A percentile compares a stretch with the other conserved stretches of the same genome.
phyloP scores from a whole-genome alignment of 2,888 invertebrate species.

The Lepidochrysops patricia region DNA sequence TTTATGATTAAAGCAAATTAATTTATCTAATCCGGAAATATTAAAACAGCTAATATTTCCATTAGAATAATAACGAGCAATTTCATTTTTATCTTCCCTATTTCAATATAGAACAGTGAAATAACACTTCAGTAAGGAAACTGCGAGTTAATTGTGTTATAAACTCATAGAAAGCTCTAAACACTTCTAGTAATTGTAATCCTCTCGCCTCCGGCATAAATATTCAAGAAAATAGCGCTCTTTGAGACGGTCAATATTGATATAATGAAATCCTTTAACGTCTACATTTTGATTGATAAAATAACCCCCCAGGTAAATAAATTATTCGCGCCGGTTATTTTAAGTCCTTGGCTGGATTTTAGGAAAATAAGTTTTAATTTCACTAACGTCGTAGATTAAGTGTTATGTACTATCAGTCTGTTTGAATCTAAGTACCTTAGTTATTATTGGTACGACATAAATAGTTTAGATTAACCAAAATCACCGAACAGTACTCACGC shows the following conservation, averaged over 20 bases:
- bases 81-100: neutral
- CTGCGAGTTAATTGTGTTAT: neutral
- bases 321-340: slow-evolving; percentile 31
- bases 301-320: slow-evolving; percentile 43
- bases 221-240: slow-evolving; percentile 47
- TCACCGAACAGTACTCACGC: too few relatives aligned
- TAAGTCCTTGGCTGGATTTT: slow-evolving; percentile 29
- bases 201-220: slow-evolving; percentile 44
- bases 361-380: slow-evolving; percentile 6
- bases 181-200: slow-evolving; percentile 38
- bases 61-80: too few relatives aligned
- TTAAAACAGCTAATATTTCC: too few relatives aligned
- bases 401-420: slow-evolving; percentile 3
- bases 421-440: too few relatives aligned
- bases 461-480: too few relatives aligned
- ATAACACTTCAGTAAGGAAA: neutral
- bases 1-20: too few relatives aligned
- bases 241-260: slow-evolving; percentile 47
- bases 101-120: neutral
- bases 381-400: neutral
- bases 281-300: slow-evolving; percentile 43
- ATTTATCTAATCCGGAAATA: too few relatives aligned
- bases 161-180: slow-evolving; percentile 20
- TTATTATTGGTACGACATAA: too few relatives aligned
- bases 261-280: slow-evolving; percentile 47